These are phyloP conservation scores for Tethea ocularis DNA, from an alignment of 2,888 invertebrate genomes.

Conservation along the genomic window DNA sequence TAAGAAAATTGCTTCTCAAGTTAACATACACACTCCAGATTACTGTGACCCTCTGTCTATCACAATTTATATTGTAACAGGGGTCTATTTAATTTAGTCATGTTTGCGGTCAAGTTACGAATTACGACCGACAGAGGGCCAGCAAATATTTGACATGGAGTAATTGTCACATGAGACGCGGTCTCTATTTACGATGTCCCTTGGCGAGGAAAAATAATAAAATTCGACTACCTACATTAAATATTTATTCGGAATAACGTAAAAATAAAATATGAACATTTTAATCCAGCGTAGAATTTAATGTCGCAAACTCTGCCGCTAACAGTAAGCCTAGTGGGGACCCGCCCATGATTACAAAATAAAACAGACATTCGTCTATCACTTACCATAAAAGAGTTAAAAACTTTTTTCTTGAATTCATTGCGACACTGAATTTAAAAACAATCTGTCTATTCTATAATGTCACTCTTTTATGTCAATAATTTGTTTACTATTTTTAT, in stretches of 20 bases:
- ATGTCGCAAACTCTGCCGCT: too few relatives aligned
- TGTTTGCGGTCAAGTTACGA: slow-evolving; percentile 64
- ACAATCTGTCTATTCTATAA: neutral
- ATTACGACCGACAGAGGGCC: slow-evolving; percentile 75
- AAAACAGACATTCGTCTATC: too few relatives aligned
- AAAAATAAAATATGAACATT: neutral
- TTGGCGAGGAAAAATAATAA: slow-evolving; percentile 23
- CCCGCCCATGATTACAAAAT: too few relatives aligned
- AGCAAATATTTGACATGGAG: slow-evolving; percentile 77
- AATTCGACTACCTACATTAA: neutral
- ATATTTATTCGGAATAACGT: neutral
- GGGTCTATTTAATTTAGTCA: slow-evolving; percentile 31
- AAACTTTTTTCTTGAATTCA: neutral
- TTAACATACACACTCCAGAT: slow-evolving; percentile 34
- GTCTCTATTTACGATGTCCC: slow-evolving; percentile 52
- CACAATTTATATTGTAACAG: neutral
- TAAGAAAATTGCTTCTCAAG: slow-evolving; percentile 64
- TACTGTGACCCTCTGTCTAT: slow-evolving; percentile 28
- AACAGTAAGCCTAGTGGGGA: too few relatives aligned
- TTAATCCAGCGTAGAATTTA: neutral
- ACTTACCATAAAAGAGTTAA: too few relatives aligned
- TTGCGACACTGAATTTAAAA: neutral
- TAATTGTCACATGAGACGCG: slow-evolving; percentile 76
- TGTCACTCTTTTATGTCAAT: neutral
- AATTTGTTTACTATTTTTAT: neutral